Evolutionary conservation across 1,140 invertebrate species (phyloP).

Genomic region (Goniozus legneri): DNA sequence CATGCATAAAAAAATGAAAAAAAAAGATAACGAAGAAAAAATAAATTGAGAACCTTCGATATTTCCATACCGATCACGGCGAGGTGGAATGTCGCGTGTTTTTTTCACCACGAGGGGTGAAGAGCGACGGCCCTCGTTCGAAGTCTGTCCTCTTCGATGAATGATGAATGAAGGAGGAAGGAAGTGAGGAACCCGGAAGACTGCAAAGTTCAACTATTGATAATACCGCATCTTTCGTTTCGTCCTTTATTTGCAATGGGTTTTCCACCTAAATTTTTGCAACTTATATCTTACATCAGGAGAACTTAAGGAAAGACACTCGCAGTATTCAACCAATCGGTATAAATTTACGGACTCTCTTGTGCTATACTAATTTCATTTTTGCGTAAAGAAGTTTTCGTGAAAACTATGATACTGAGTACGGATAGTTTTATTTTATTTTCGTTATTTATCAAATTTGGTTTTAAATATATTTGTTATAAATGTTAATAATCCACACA

Average conservation of each 20-base stretch:
- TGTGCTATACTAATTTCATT: too few relatives aligned
- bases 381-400: too few relatives aligned
- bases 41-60: constrained; percentile 43
- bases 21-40: constrained; percentile 17
- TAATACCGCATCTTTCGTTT: neutral
- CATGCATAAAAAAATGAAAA: constrained; percentile 24
- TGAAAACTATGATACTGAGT: too few relatives aligned
- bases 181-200: neutral
- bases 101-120: constrained; percentile 18
- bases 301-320: constrained; percentile 4
- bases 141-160: neutral
- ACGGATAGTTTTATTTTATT: too few relatives aligned
- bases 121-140: constrained; percentile 6
- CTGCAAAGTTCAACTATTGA: neutral
- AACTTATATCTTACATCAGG: neutral
- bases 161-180: neutral
- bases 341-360: too few relatives aligned
- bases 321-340: too few relatives aligned
- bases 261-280: neutral
- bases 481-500: too few relatives aligned
- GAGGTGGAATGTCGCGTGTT: constrained; percentile 44
- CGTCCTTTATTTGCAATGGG: neutral
- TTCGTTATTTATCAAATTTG: too few relatives aligned
- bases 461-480: too few relatives aligned
- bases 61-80: constrained; percentile 44